Base-by-base conservation (phyloP, 1,140 invertebrate genomes). In the Teleogryllus occipitalis region DNA sequence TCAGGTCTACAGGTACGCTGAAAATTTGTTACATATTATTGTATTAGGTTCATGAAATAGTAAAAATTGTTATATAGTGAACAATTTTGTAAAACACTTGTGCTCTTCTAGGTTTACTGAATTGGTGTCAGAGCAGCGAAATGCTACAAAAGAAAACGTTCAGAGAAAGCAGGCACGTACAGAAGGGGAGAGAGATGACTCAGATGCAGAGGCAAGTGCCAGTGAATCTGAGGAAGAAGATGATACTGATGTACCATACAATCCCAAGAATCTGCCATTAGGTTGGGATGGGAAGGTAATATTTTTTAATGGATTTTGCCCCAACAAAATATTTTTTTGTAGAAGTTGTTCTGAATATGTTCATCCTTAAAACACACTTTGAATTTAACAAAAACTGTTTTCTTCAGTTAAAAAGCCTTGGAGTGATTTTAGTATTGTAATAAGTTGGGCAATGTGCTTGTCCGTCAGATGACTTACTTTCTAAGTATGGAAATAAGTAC, bases 241-340 rank as follows among this genome's bases (percentile, higher is more conserved):
- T 83, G 95, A 97, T 83, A 94, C 97, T 85, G 95, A 96, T 83
- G 95, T 99, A 74, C 97, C 98, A 0, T 99, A 99, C 86, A 99
- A 99, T 89, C 98, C 98, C 0, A 99, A 99, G 88, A 99, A 99
- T 88, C 86, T 99, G 49, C 98, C 98, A 4, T 89, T 99, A 0
- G 98, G 98, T 8, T 99, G 98, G 98, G 98, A 99, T 88, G 98
- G 98, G 76, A 99, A 99, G 88, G 92, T 93, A 85, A 82, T 77
- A 65, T 65, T 18, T 39, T 39, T 5, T 39, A 39, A 39, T 39
- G 27, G 27, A 39, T 39, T 39, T 39, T 39, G 5, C 27, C 27
- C 1, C 1, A 39, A 39, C 27, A 39, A 39, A 39, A 39, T 5
- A 39, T 39, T n/a, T n/a, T n/a, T n/a, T n/a, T n/a, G n/a, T n/a